Percentiles rank a stretch among this genome's conserved stretches.
Evolutionary conservation across 64 coral and sea anemone genomes (phyloP).

Genomic region (Anthopleura sola): DNA sequence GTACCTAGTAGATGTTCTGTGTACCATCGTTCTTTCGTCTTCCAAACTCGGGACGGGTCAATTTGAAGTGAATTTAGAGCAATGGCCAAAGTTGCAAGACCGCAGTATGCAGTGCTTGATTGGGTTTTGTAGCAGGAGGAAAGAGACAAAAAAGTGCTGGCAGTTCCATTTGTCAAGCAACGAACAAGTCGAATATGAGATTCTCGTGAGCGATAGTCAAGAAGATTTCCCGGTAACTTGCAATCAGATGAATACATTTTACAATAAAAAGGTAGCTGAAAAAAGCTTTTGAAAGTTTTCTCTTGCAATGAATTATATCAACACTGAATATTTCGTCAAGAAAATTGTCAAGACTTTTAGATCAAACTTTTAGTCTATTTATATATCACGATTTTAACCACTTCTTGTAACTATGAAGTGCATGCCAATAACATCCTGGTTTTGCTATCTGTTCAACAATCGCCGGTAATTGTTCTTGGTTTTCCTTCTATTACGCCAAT

Average conservation of each 20-base stretch:
- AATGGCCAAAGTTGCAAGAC: slow-evolving; percentile 65
- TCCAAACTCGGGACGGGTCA: slow-evolving; percentile 64
- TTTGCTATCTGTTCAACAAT: too few relatives aligned
- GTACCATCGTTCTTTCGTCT: slow-evolving; percentile 75
- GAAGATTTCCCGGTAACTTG: slow-evolving; percentile 23
- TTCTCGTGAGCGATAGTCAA: slow-evolving; percentile 75
- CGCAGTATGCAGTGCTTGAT: slow-evolving; percentile 62
- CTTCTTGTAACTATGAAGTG: too few relatives aligned
- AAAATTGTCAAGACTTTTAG: too few relatives aligned
- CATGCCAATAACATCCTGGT: too few relatives aligned
- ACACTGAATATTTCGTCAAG: too few relatives aligned
- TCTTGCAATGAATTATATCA: too few relatives aligned
- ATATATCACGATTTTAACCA: too few relatives aligned
- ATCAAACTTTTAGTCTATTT: too few relatives aligned
- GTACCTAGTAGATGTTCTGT: slow-evolving; percentile 63
- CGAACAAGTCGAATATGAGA: slow-evolving; percentile 58
- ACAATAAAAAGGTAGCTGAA: too few relatives aligned
- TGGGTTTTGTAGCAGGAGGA: slow-evolving; percentile 78
- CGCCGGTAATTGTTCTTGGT: too few relatives aligned
- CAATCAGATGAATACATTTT: background rate
- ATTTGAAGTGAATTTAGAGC: slow-evolving; percentile 68
- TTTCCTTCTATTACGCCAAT: too few relatives aligned
- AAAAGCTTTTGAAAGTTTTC: too few relatives aligned
- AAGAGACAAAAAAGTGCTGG: slow-evolving; percentile 48
- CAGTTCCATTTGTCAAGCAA: slow-evolving; percentile 41